These are phyloP conservation scores for Electrona antarctica DNA, from an alignment of 2,113 vertebrate species.

Conservation along the genomic window DNA sequence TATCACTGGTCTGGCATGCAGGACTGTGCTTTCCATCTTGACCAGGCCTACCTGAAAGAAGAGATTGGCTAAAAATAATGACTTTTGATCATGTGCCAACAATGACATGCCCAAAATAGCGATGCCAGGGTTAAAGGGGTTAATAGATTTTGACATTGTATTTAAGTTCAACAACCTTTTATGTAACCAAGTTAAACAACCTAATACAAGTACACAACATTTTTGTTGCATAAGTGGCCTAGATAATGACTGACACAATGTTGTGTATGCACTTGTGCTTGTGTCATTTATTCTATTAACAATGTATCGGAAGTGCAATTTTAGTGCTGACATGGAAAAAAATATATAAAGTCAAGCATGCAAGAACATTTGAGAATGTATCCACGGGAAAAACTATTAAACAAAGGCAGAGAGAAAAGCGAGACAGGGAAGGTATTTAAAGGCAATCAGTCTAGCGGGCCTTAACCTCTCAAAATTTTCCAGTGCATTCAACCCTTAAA, in stretches of 20 bases:
- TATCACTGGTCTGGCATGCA: no score
- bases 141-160: no score
- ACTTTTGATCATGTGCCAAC: no score
- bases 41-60: no score
- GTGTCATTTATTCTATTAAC: not conserved
- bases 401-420: not conserved
- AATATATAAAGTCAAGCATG: not conserved
- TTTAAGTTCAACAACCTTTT: no score
- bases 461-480: constrained; percentile 35
- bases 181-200: no score
- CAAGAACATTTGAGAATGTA: constrained; percentile 1
- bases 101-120: no score
- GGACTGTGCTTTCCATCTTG: no score
- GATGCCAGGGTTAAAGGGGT: no score
- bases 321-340: not conserved
- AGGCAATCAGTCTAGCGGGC: constrained; percentile 32
- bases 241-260: not conserved
- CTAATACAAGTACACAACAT: no score
- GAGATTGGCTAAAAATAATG: no score
- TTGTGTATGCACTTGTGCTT: not conserved
- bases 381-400: not conserved
- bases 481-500: constrained; percentile 46
- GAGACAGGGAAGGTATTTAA: constrained; percentile 23
- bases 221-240: not conserved
- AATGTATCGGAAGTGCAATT: not conserved